These are phyloP conservation scores for Crocodylus rhombifer DNA, from an alignment of 2,797 vertebrate genomes.

Conservation along the genomic window DNA sequence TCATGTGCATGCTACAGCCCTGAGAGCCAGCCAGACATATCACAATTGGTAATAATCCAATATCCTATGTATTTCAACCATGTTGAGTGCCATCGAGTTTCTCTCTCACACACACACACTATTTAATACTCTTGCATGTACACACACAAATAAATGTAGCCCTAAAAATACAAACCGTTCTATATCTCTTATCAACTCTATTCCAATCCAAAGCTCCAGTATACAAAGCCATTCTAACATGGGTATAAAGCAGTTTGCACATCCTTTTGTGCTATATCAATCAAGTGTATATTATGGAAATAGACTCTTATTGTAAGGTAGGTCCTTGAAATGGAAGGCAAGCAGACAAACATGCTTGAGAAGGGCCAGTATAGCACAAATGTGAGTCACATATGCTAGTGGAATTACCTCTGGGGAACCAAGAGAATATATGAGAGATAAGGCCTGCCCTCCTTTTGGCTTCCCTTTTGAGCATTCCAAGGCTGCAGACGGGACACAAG, in stretches of 20 bases:
- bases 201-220: background rate
- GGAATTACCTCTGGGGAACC: background rate
- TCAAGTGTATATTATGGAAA: background rate
- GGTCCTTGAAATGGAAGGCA: background rate
- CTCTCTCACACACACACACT: background rate
- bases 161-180: background rate
- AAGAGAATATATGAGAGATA: background rate
- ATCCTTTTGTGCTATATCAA: background rate
- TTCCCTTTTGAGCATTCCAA: background rate
- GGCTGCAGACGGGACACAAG: background rate
- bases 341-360: background rate
- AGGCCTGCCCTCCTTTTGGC: background rate
- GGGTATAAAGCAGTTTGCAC: background rate
- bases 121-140: too few relatives aligned
- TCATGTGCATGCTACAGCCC: background rate
- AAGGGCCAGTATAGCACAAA: background rate
- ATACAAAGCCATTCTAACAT: background rate
- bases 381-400: background rate
- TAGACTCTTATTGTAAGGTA: background rate
- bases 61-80: background rate
- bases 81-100: fast-evolving
- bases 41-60: background rate
- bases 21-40: background rate
- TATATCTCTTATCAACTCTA: background rate
- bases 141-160: too few relatives aligned